Base-by-base conservation (phyloP, 2,888 invertebrate species). In the Blastobasis lacticolella region DNA sequence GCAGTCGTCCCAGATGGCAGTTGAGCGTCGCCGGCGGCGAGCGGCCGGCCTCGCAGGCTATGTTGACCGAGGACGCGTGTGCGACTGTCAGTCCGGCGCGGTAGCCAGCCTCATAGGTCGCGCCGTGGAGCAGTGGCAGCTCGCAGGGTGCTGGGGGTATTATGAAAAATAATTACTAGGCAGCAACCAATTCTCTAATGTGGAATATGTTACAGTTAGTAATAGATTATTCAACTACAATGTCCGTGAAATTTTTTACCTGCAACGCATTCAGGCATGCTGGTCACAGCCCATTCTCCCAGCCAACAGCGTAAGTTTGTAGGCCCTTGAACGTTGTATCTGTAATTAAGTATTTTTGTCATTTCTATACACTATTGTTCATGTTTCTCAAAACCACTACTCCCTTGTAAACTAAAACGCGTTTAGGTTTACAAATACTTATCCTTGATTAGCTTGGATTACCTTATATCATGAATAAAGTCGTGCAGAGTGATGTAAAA, bases 221-320 rank as follows among this genome's bases (percentile, higher is more conserved):
- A 23, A 23, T 23, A 1, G 23, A 23, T 23, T 23, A 23, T 23
- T 23, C 23, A 23, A 5, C 10, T 42, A 42, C 5, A 42, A 42
- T 1, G 42, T 1, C 5, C 6, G 10, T 7, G 5, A 36, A 7
- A 8, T 2, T 23, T 9, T 10, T 46, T 80, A 93, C 93, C 92
- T 67, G 95, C 92, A 5, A 92, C 90, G 73, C 95, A 95, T 67
- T 94, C 93, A 0, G 95, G 95, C 76, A 93, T 90, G 49, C 90
- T 90, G 7, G 92, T 91, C 0, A 92, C 93, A 0, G 94, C 93
- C 95, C 95, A 95, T 63, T 94, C 93, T 4, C 95, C 95, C 57
- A 93, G 92, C 90, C 93, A 93, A 68, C 95, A 95, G 38, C 92
- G 90, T 40, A 95, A 79, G 62, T 93, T 92, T 3, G 91, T 91